Conservation (phyloP, 2,797 vertebrate species). For the Sebastolobus alascanus region DNA sequence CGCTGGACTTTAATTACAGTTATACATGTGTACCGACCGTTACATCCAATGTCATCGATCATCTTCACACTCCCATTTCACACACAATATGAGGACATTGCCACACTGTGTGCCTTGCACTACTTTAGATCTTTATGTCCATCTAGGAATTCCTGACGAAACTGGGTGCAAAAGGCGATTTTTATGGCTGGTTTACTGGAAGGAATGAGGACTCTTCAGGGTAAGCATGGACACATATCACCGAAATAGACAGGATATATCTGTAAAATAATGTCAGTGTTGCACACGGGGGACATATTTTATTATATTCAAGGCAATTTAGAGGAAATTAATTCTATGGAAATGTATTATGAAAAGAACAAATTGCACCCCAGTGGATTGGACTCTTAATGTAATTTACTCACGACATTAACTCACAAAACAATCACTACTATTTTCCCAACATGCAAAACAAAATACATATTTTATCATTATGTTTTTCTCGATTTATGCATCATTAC, state of each 20-base stretch:
- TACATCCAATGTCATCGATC: neutral
- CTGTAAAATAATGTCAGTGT: neutral
- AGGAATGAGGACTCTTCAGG: slow-evolving; percentile 78
- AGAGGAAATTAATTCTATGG: neutral
- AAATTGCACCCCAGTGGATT: neutral
- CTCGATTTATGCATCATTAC: neutral
- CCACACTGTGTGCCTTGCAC: neutral
- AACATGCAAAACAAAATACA: neutral
- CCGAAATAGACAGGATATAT: neutral
- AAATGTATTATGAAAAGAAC: neutral
- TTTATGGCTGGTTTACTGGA: slow-evolving; percentile 85
- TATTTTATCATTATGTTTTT: neutral
- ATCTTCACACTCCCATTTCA: neutral
- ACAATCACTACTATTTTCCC: neutral
- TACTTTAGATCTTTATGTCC: slow-evolving; percentile 15
- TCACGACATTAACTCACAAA: neutral
- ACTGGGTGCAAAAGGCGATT: slow-evolving; percentile 88
- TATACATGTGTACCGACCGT: neutral
- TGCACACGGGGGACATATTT: neutral
- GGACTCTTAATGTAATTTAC: neutral
- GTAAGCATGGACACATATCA: slow-evolving; percentile 59
- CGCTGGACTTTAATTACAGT: neutral
- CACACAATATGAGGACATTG: neutral
- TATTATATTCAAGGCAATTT: neutral
- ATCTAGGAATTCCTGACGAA: slow-evolving; percentile 87